A percentile compares a stretch with the other conserved stretches of the same genome.
Conservation (phyloP, 2,888 invertebrate genomes). For the Quadroppia sp. region DNA sequence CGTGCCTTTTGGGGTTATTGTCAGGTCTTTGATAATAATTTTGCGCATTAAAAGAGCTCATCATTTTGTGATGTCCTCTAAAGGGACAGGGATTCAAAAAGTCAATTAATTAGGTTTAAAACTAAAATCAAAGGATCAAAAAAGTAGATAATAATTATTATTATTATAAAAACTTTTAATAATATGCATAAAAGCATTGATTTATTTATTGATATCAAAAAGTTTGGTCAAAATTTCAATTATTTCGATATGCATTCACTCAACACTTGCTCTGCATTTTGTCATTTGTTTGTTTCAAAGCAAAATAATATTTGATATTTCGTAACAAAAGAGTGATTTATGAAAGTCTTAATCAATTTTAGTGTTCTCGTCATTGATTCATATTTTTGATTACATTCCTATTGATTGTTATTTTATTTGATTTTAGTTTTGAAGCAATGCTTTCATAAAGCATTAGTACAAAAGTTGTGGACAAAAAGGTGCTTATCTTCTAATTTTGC, state of each 20-base stretch:
- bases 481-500: neutral
- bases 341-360: neutral
- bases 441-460: too few relatives aligned
- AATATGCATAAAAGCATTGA: too few relatives aligned
- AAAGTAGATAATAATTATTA: neutral
- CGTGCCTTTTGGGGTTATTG: constrained; percentile 6
- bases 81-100: neutral
- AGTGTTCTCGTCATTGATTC: neutral
- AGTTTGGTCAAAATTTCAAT: too few relatives aligned
- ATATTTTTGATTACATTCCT: neutral
- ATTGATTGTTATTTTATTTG: neutral
- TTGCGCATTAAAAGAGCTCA: neutral
- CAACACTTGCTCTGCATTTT: neutral
- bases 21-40: neutral
- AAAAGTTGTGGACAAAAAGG: neutral
- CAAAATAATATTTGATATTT: constrained; percentile 10
- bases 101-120: neutral
- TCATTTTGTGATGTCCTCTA: constrained; percentile 1
- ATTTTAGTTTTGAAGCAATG: too few relatives aligned
- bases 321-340: neutral
- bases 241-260: neutral
- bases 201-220: too few relatives aligned
- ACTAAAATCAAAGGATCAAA: neutral
- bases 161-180: too few relatives aligned
- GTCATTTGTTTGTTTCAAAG: neutral